Conservation (phyloP, 2,113 vertebrate species). For the Neotoma lepida region DNA sequence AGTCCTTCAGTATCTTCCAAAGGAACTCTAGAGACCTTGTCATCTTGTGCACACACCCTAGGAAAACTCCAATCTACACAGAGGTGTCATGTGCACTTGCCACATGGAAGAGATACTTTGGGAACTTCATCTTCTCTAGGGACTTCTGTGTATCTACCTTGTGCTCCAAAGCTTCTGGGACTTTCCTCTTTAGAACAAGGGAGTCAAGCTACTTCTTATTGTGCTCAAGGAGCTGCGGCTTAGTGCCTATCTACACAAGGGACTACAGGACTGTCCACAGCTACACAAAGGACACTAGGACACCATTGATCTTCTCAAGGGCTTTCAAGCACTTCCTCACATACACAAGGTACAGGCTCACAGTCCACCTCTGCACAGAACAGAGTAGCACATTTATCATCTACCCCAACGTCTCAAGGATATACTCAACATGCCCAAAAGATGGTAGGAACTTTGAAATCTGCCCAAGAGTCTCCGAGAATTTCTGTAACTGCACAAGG, state of each 20-base stretch:
- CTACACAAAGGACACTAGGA: background rate
- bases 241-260: background rate
- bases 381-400: background rate
- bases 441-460: background rate
- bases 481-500: background rate
- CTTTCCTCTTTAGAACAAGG: background rate
- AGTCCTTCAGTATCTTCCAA: too few species aligned
- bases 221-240: background rate
- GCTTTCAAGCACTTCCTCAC: background rate
- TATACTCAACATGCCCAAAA: background rate
- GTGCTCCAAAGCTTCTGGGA: background rate
- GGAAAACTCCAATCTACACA: too few species aligned
- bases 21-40: too few species aligned
- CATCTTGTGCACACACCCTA: too few species aligned
- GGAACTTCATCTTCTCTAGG: too few species aligned
- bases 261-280: background rate
- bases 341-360: background rate
- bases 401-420: background rate
- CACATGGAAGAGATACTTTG: too few species aligned
- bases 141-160: too few species aligned
- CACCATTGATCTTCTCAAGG: background rate
- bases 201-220: background rate
- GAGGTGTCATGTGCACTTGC: too few species aligned
- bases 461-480: too few species aligned
- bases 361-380: background rate